phyloP scores from a whole-genome alignment of 2,888 invertebrate genomes.

The Xylocampa areola region DNA sequence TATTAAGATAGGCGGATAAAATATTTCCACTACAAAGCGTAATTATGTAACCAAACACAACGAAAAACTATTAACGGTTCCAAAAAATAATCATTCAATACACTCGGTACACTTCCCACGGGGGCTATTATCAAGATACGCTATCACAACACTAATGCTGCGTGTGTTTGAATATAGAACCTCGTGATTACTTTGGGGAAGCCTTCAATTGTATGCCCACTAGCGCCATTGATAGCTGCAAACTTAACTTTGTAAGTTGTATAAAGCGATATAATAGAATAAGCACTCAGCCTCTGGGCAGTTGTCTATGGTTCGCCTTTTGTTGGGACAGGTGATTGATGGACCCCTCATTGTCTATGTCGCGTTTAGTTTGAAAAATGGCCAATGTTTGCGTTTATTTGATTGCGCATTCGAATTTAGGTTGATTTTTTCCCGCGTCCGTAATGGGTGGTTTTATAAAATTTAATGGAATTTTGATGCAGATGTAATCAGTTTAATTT shows the following conservation, averaged over 20 bases:
- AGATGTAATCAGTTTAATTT: constrained; percentile 43
- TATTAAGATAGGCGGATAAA: constrained; percentile 40
- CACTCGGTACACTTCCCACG: constrained; percentile 80
- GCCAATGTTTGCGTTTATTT: constrained; percentile 78
- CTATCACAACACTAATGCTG: constrained; percentile 63
- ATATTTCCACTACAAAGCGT: constrained; percentile 52
- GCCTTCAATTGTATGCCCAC: constrained; percentile 22
- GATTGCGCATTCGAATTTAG: constrained; percentile 75
- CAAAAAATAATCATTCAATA: constrained; percentile 79
- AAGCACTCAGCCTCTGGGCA: constrained; percentile 77
- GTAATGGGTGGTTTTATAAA: constrained; percentile 36
- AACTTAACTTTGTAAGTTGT: constrained; percentile 59
- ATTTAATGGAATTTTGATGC: constrained; percentile 38
- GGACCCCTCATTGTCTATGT: constrained; percentile 78
- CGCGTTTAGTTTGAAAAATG: constrained; percentile 85
- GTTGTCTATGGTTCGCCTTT: constrained; percentile 81
- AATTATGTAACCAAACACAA: constrained; percentile 74
- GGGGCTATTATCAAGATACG: constrained; percentile 71
- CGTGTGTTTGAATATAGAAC: constrained; percentile 54
- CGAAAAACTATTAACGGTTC: constrained; percentile 76
- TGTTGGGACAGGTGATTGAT: constrained; percentile 83
- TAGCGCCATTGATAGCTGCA: constrained; percentile 55
- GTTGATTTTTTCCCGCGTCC: constrained; percentile 63
- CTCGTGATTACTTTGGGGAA: constrained; percentile 36
- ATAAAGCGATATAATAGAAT: constrained; percentile 71